These are phyloP conservation scores for Isurus oxyrinchus DNA, from an alignment of 2,113 vertebrate species.

Conservation along the genomic window DNA sequence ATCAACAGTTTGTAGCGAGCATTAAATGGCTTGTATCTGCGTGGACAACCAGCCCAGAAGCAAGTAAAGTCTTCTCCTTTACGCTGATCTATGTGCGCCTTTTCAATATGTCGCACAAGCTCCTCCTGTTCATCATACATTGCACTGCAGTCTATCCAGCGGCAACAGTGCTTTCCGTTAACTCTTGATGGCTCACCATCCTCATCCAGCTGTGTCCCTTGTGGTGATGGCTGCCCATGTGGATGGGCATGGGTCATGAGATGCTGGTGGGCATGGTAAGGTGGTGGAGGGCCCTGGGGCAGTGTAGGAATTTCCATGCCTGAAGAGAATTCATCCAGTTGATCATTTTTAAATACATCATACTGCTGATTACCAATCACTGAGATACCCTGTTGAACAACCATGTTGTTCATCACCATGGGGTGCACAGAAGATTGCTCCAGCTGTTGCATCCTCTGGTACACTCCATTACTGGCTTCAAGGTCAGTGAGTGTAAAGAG, in stretches of 20 bases:
- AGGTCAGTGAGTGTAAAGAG: slow-evolving; percentile 43
- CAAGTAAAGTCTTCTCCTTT: slow-evolving; percentile 91
- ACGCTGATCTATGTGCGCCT: slow-evolving; percentile 83
- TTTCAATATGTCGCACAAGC: slow-evolving; percentile 87
- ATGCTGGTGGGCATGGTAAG: slow-evolving; percentile 73
- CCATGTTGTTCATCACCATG: slow-evolving; percentile 66
- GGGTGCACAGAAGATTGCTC: slow-evolving; percentile 63
- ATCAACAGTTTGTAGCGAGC: slow-evolving; percentile 94
- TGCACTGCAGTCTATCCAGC: slow-evolving; percentile 76
- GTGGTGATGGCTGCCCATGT: slow-evolving; percentile 47
- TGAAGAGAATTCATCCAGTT: slow-evolving; percentile 50
- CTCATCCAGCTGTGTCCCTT: slow-evolving; percentile 61
- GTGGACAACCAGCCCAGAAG: slow-evolving; percentile 83
- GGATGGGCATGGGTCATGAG: slow-evolving; percentile 47
- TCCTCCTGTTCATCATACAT: slow-evolving; percentile 82
- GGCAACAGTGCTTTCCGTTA: slow-evolving; percentile 65
- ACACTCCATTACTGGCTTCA: slow-evolving; percentile 50
- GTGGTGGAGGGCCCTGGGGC: slow-evolving; percentile 68
- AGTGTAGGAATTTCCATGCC: slow-evolving; percentile 46
- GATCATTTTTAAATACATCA: slow-evolving; percentile 51
- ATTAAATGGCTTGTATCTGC: slow-evolving; percentile 86
- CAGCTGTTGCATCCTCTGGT: slow-evolving; percentile 65
- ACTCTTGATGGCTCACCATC: slow-evolving; percentile 67
- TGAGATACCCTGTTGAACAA: slow-evolving; percentile 66
- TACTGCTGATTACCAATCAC: slow-evolving; percentile 45